Conservation (phyloP, 2,797 vertebrate genomes). For the Microtus californicus region DNA sequence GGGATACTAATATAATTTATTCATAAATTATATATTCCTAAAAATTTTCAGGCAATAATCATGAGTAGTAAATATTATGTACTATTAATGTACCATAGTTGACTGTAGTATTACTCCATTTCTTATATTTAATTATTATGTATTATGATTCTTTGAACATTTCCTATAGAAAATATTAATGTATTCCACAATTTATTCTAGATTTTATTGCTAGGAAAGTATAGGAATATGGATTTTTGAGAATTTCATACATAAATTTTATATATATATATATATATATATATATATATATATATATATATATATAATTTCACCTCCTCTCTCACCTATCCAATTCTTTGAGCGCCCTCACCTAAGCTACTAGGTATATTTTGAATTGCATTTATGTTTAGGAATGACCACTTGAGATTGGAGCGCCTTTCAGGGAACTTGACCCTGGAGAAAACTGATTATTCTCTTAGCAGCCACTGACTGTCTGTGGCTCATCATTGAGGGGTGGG, state of each 20-base stretch:
- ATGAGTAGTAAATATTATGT: constrained; percentile 51
- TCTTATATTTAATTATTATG: constrained; percentile 28
- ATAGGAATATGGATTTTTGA: constrained; percentile 10
- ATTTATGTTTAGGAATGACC: not conserved
- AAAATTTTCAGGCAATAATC: constrained; percentile 35
- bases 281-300: too few species aligned
- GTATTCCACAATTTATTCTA: constrained; percentile 38
- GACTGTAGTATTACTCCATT: constrained; percentile 29
- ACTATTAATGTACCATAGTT: not conserved
- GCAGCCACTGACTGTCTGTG: not conserved
- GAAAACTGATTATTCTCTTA: not conserved
- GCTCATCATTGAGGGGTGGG: not conserved
- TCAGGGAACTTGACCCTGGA: not conserved
- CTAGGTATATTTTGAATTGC: not conserved
- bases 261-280: too few species aligned
- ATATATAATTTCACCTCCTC: not conserved
- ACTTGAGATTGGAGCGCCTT: not conserved
- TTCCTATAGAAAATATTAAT: constrained; percentile 40
- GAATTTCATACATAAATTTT: not conserved
- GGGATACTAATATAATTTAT: constrained; percentile 21
- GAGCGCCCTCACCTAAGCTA: not conserved
- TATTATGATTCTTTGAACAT: not conserved
- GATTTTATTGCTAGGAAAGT: not conserved
- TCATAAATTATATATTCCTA: constrained; percentile 47
- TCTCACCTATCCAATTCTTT: not conserved